Evolutionary conservation across 2,113 vertebrate species (phyloP), one percentile per base, ranked within the genome.

Genomic region (Varanus komodoensis): DNA sequence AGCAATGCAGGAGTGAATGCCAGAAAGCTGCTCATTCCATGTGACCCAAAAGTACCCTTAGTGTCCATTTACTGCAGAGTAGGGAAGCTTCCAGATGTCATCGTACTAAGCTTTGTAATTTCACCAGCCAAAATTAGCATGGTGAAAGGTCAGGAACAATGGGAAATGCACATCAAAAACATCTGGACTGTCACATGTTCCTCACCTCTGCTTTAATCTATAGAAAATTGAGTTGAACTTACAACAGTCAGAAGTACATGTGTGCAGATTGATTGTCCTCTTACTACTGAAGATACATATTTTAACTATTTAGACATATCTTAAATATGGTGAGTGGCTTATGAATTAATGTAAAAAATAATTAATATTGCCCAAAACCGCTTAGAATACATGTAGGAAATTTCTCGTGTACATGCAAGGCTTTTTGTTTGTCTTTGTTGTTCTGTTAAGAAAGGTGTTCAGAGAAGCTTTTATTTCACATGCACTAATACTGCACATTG

Each of bases 361-460:
- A 64, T 64, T 64, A 64, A 64, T 64, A 64, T 64, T 19, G 61
- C 61, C 61, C 61, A 64, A 44, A 52, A 44, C 3, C 48, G 78
- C 38, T 90, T 90, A 82, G 87, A 91, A 27, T 71, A 91, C 87
- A 78, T 73, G 6, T 80, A 82, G 64, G 2, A 4, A 86, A 15
- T 0, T 84, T 73, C 87, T 79, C 82, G 91, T 25, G 29, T 91
- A 15, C 32, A 87, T 86, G 48, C 44, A 48, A 11, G 64, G 25
- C 34, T 38, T 6, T 82, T 44, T 44, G 38, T 44, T 44, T 44
- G 38, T 44, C 38, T 44, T 44, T 44, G 38, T 64, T 44, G 4
- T 68, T 17, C 15, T 68, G 34, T 34, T 34, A 64, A 82, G 15
- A 82, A n/a, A 25, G 25, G n/a, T 44, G 23, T 29, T 52, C 38